phyloP scores from a whole-genome alignment of 2,888 invertebrate species.

The Zaprionus lineosus region DNA sequence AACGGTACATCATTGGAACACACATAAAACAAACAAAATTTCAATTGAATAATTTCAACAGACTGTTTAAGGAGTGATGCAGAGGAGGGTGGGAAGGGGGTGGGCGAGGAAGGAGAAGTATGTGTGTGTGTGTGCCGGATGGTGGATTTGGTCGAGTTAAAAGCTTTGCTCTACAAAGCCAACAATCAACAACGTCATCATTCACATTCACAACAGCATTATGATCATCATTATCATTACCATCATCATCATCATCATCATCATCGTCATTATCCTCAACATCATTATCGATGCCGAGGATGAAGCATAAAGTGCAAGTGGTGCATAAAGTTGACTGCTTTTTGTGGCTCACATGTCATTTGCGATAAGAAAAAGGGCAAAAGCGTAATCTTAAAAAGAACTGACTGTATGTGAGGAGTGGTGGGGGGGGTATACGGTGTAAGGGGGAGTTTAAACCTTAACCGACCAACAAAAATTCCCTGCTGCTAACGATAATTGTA shows the following conservation, averaged over 20 bases:
- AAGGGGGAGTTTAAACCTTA: too few relatives aligned
- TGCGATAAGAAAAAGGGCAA: conserved; percentile 50
- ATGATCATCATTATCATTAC: conserved; percentile 11
- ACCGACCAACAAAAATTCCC: too few relatives aligned
- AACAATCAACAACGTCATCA: conserved; percentile 25
- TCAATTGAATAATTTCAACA: conserved; percentile 66
- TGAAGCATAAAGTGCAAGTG: conserved; percentile 51
- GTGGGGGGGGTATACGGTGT: too few relatives aligned
- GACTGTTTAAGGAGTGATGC: neutral
- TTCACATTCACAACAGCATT: conserved; percentile 28
- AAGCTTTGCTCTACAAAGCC: conserved; percentile 21
- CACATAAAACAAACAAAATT: conserved; percentile 62
- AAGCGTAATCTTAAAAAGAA: too few relatives aligned
- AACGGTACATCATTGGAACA: too few relatives aligned
- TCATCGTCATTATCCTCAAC: conserved; percentile 19
- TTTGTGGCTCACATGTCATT: conserved; percentile 55
- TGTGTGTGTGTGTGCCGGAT: too few relatives aligned
- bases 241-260: conserved; percentile 28
- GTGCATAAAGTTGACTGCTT: conserved; percentile 54
- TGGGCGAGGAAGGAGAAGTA: neutral
- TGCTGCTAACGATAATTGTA: conserved; percentile 29
- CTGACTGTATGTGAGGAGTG: too few relatives aligned
- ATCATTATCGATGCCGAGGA: conserved; percentile 22
- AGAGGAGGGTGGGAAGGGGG: neutral
- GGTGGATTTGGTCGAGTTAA: too few relatives aligned